These are phyloP conservation scores for Dreissena polymorpha DNA, from an alignment of 1,140 invertebrate genomes.

Conservation along the genomic window DNA sequence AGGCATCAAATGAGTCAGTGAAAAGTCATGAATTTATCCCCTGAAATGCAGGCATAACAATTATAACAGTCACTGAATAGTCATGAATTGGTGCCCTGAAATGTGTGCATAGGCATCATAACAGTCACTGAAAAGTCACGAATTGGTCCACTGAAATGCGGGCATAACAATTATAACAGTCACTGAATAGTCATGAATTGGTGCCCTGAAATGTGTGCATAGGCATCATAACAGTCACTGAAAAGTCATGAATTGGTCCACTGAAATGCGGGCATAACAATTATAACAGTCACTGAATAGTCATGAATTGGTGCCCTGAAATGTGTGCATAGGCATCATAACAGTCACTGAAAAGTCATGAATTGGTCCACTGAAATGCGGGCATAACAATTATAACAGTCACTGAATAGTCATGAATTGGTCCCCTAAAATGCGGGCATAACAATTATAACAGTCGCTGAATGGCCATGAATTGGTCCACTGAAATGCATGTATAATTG, in stretches of 20 bases:
- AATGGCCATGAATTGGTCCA: slow-evolving; percentile 94
- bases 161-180: neutral
- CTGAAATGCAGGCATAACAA: slow-evolving; percentile 76
- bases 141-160: slow-evolving; percentile 91
- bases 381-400: neutral
- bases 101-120: slow-evolving; percentile 12
- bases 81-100: slow-evolving; percentile 95
- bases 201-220: slow-evolving; percentile 85
- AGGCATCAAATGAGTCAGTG: too few species aligned
- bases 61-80: too few species aligned
- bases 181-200: slow-evolving; percentile 86
- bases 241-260: slow-evolving; percentile 94
- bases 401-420: slow-evolving; percentile 86
- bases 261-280: slow-evolving; percentile 76
- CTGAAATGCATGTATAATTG: slow-evolving; percentile 76
- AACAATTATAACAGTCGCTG: too few species aligned
- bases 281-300: too few species aligned
- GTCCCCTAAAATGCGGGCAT: slow-evolving; percentile 85
- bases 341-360: slow-evolving; percentile 59
- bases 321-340: slow-evolving; percentile 12
- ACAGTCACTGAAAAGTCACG: slow-evolving; percentile 59
- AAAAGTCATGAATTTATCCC: slow-evolving; percentile 94
- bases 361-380: slow-evolving; percentile 91
- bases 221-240: too few species aligned
- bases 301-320: slow-evolving; percentile 95